Evolutionary conservation across 2,797 vertebrate species (phyloP), one percentile per base, ranked within the genome.

Genomic region (Enteromius radiatus): DNA sequence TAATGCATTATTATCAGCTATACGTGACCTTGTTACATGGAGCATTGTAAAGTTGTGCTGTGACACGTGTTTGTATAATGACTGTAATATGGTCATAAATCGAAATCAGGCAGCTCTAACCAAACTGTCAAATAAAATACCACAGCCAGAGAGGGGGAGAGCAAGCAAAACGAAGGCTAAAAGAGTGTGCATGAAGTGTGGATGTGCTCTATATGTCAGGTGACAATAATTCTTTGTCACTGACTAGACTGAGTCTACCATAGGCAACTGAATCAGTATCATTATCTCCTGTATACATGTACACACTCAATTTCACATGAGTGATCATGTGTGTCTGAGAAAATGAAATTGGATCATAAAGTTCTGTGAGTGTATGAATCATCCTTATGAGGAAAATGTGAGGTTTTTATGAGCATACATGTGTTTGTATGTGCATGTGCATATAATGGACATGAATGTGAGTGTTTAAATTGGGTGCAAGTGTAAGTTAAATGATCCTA

Each of bases 1-100:
- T 69, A 70, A 71, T 54, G 43, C 6, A 86, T 85, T 52, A 65
- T 73, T 28, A 71, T 47, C 65, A 90, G 84, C 88, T 89, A 88
- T 87, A 89, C 63, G 65, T 91, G 91, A 89, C 89, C 84, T 85
- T 88, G 74, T 54, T 87, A 88, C 85, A 83, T 87, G 80, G 69
- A 76, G 71, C 69, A 56, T 80, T 49, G 88, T 78, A 84, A 86
- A 89, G 84, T 88, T 83, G 78, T 52, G 81, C 84, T 86, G 85
- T 82, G 85, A 92, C 92, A 92, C 87, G 88, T 92, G 92, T 93
- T 91, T 19, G 84, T 85, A 87, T 93, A 92, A 92, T 91, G 89
- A 86, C 65, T 36, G 85, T 93, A 92, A 92, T 92, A 90, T 31
- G 47, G 85, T 89, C 89, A 88, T 92, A 92, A 92, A 93, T 92